phyloP scores from a whole-genome alignment of 92 coral and sea anemone genomes.

The Nematostella vectensis region DNA sequence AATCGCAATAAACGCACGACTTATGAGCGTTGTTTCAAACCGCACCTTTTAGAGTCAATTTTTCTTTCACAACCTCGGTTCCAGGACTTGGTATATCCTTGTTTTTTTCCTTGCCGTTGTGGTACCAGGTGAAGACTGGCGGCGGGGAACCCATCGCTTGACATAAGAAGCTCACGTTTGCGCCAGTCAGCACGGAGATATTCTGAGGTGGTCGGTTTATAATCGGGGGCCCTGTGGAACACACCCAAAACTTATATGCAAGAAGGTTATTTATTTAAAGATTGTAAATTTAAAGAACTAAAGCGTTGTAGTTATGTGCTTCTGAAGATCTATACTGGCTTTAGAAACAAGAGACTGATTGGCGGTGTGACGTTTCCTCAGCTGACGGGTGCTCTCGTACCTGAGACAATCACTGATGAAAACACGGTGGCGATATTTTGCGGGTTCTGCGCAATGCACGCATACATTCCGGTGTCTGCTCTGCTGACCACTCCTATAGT shows the following conservation, averaged over 20 bases:
- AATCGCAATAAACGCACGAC: too few relatives aligned
- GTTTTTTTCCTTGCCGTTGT: conserved; percentile 6
- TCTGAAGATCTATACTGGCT: too few relatives aligned
- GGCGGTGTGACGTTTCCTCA: too few relatives aligned
- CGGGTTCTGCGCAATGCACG: conserved; percentile 62
- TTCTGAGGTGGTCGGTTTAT: conserved; percentile 44
- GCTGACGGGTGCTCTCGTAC: too few relatives aligned
- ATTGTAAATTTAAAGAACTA: too few relatives aligned
- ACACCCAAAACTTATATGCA: too few relatives aligned
- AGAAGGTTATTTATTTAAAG: too few relatives aligned
- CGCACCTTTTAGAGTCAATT: too few relatives aligned
- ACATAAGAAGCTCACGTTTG: conserved; percentile 53
- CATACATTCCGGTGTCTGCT: conserved; percentile 45
- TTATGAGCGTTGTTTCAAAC: too few relatives aligned
- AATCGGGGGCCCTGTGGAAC: conserved; percentile 37
- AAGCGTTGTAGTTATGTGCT: too few relatives aligned
- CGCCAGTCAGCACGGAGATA: conserved; percentile 46
- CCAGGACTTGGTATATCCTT: neutral
- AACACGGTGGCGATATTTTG: conserved; percentile 13
- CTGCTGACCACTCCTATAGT: conserved; percentile 6
- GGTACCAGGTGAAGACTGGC: conserved; percentile 41
- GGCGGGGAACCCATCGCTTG: conserved; percentile 44
- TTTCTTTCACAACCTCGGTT: too few relatives aligned
- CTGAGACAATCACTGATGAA: conserved; percentile 13
- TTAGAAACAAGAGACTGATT: too few relatives aligned